A percentile compares a stretch with the other conserved stretches of the same genome.
These are phyloP conservation scores for Drosophila subobscura DNA, from an alignment of 1,140 invertebrate genomes.

Conservation along the genomic window DNA sequence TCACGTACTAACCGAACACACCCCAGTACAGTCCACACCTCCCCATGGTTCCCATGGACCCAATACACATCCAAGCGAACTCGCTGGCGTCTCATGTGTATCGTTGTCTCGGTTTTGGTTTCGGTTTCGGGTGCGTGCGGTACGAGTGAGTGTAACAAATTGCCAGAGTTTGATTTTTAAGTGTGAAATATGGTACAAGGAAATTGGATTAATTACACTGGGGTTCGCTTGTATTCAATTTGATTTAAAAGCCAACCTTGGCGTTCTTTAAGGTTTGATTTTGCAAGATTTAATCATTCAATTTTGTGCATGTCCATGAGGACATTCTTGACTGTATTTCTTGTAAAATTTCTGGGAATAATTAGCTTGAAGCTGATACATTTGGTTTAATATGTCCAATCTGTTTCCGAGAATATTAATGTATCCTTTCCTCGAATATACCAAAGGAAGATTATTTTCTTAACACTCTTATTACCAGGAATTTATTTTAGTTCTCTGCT, in stretches of 20 bases:
- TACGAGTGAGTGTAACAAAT: slow-evolving; percentile 60
- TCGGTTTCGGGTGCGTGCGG: slow-evolving; percentile 29
- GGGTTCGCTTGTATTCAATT: slow-evolving; percentile 23
- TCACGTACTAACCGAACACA: slow-evolving; percentile 45
- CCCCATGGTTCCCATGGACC: not conserved
- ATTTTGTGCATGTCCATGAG: no score
- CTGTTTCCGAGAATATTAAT: no score
- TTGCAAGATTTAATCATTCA: not conserved
- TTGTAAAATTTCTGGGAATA: no score
- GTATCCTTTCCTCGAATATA: no score
- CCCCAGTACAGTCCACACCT: not conserved
- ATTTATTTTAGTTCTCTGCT: no score
- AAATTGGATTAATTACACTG: slow-evolving; percentile 61
- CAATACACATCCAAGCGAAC: slow-evolving; percentile 5
- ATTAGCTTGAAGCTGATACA: no score
- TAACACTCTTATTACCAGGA: no score
- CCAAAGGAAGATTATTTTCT: no score
- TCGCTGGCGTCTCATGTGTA: slow-evolving; percentile 62
- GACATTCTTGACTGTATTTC: no score
- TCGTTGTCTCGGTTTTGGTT: slow-evolving; percentile 38
- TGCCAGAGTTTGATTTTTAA: slow-evolving; percentile 66
- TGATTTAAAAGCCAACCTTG: slow-evolving; percentile 22
- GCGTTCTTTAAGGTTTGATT: not conserved
- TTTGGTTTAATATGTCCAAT: no score
- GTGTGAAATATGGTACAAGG: slow-evolving; percentile 56